A percentile compares a stretch with the other conserved stretches of the same genome.
phyloP scores from a whole-genome alignment of 2,113 vertebrate genomes.

The Connochaetes taurinus region DNA sequence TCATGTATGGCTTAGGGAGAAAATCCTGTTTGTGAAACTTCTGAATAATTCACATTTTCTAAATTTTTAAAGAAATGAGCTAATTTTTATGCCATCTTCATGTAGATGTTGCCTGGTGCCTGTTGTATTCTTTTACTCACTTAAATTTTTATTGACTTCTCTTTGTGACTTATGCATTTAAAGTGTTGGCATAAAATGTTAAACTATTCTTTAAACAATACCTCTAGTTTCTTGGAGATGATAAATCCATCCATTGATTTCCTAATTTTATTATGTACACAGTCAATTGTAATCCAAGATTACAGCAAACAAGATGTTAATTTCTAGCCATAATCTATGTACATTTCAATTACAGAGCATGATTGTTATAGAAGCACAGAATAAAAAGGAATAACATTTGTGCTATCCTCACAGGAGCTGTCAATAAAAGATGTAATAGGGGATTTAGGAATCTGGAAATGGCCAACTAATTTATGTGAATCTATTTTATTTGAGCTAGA shows the following conservation, averaged over 20 bases:
- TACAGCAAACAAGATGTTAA: constrained; percentile 90
- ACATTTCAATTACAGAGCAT: constrained; percentile 80
- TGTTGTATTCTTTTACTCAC: constrained; percentile 46
- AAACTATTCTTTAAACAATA: constrained; percentile 67
- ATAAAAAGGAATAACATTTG: constrained; percentile 83
- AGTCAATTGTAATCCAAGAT: constrained; percentile 93
- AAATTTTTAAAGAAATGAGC: constrained; percentile 19
- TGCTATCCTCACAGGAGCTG: constrained; percentile 85
- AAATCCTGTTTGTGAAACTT: background rate
- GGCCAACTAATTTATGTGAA: constrained; percentile 91
- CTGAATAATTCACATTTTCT: constrained; percentile 21
- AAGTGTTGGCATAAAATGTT: constrained; percentile 65
- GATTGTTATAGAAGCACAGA: constrained; percentile 77
- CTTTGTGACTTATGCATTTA: constrained; percentile 58
- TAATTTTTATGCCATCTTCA: background rate
- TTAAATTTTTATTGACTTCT: constrained; percentile 54
- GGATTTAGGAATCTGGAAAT: constrained; percentile 91
- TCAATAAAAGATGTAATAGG: constrained; percentile 92
- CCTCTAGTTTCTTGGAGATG: constrained; percentile 69
- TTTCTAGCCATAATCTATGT: constrained; percentile 87
- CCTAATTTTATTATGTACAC: constrained; percentile 87
- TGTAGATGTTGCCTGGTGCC: background rate
- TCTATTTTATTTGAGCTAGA: constrained; percentile 90
- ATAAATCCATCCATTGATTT: constrained; percentile 80
- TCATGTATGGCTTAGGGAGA: background rate